phyloP scores from a whole-genome alignment of 1,140 invertebrate species.

The Halyomorpha halys region DNA sequence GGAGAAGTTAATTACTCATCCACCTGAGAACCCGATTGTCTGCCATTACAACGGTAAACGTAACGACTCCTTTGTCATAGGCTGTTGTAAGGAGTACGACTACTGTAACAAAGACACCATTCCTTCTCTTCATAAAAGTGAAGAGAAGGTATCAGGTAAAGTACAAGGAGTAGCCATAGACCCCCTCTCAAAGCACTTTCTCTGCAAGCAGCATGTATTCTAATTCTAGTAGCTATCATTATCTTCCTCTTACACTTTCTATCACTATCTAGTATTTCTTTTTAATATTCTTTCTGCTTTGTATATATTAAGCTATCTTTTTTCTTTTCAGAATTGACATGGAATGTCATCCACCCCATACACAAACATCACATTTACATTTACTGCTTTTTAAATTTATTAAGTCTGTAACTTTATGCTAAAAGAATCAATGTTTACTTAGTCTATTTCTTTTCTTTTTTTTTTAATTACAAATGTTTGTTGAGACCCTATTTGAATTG shows the following conservation, averaged over 20 bases:
- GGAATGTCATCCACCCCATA: slow-evolving; percentile 23
- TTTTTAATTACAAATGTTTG: too few species aligned
- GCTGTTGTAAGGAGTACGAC: slow-evolving; percentile 50
- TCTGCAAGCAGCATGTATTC: slow-evolving; percentile 10
- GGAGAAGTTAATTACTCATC: slow-evolving; percentile 40
- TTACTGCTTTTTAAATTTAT: background rate
- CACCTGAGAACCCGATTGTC: slow-evolving; percentile 47
- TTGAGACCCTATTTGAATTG: too few species aligned
- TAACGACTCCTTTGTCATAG: slow-evolving; percentile 42
- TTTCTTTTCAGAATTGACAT: slow-evolving; percentile 24
- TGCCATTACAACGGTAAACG: slow-evolving; percentile 46
- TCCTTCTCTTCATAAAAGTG: slow-evolving; percentile 33
- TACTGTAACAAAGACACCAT: slow-evolving; percentile 47
- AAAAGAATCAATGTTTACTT: too few species aligned
- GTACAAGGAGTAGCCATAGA: slow-evolving; percentile 13
- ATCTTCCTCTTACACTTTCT: slow-evolving; percentile 14
- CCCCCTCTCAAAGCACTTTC: slow-evolving; percentile 8
- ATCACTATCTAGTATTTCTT: slow-evolving; percentile 14
- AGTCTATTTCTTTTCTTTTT: too few species aligned
- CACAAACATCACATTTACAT: background rate
- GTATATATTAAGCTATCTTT: slow-evolving; percentile 25
- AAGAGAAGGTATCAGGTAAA: slow-evolving; percentile 32
- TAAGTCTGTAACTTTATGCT: too few species aligned
- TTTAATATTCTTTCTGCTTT: slow-evolving; percentile 28
- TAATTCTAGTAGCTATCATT: slow-evolving; percentile 6